These are phyloP conservation scores for Mylabris phalerata DNA, from an alignment of 1,140 invertebrate species.

Conservation along the genomic window DNA sequence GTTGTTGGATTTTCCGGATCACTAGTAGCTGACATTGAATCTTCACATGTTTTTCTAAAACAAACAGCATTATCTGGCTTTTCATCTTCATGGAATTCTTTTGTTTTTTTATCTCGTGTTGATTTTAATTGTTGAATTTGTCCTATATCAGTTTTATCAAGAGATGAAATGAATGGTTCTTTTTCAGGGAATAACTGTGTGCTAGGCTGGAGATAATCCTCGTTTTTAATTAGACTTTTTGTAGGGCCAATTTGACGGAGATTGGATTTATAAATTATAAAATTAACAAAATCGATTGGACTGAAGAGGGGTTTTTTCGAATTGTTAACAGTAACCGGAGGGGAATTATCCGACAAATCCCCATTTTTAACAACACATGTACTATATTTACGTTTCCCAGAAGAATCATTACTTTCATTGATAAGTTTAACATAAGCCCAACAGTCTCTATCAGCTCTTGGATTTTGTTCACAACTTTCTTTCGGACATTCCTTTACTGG, in stretches of 20 bases:
- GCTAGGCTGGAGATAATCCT: slow-evolving; percentile 1
- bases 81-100: no score
- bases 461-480: background rate
- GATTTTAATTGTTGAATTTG: background rate
- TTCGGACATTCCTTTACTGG: slow-evolving; percentile 12
- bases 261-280: no score
- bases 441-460: slow-evolving; percentile 10
- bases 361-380: background rate
- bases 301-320: background rate
- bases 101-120: no score
- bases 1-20: background rate
- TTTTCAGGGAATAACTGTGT: no score
- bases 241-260: no score
- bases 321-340: background rate
- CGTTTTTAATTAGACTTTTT: no score
- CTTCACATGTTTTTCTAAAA: no score
- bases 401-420: background rate
- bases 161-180: no score
- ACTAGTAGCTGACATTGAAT: no score
- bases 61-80: no score
- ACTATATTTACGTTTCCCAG: background rate
- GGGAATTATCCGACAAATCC: background rate
- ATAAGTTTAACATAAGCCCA: slow-evolving; percentile 3
- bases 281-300: no score
- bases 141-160: background rate